Base-by-base conservation (phyloP, 2,797 vertebrate genomes). In the Staurois parvus region DNA sequence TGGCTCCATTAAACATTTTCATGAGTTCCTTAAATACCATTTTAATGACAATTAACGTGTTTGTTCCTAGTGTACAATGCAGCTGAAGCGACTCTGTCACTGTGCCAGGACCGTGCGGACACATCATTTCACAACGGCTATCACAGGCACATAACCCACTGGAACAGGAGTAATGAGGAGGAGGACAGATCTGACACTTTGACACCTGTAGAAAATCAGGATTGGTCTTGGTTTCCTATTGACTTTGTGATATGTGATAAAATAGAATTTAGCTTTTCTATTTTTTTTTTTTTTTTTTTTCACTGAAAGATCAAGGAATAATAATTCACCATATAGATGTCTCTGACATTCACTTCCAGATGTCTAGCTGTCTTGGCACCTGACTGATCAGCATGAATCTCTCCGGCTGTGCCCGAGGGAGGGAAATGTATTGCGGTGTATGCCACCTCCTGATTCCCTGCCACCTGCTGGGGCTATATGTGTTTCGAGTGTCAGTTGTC, bases 301-400 rank as follows among this genome's bases (percentile, higher is more conserved):
- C 69, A 2, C 72, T 68, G 77, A 81, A 64, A 81, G 77, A 80
- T 69, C 70, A 75, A 52, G 70, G 64, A 40, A 42, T 81, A 85
- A 85, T 85, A 69, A 68, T 81, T 75, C 84, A 81, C 77, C 66
- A 10, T 85, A 80, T 75, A 85, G 59, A 76, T 76, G 72, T 81
- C 72, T 62, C 40, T 85, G 84, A 81, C 77, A 81, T 81, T 80
- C 77, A 81, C 32, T 75, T 80, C 70, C 84, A 85, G 84, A 85
- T 85, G 77, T 72, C 84, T 81, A 26, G 48, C 84, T 82, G 73
- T 68, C 79, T 77, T 72, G 79, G 77, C 72, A 86, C 77, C 78
- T 77, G 79, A 76, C 21, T 77, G 79, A 82, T 81, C 73, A 59
- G 66, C 79, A 72, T 77, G 79, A 76, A 79, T 79, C 78, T 80